Conservation (phyloP, 2,797 vertebrate species). For the Hybognathus amarus region DNA sequence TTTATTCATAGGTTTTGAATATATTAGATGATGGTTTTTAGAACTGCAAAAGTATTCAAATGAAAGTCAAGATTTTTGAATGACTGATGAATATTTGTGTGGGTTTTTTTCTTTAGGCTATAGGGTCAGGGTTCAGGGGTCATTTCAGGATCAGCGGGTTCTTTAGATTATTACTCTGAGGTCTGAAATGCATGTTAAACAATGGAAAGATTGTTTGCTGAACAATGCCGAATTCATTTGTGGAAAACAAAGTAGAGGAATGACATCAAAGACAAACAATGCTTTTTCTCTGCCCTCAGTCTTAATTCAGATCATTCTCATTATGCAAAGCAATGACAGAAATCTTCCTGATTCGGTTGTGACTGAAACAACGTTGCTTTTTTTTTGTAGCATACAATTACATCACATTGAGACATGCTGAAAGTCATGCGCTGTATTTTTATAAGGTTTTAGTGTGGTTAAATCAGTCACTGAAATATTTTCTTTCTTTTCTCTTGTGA, state of each 20-base stretch:
- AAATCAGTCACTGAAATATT: background rate
- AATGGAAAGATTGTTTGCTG: slow-evolving; percentile 54
- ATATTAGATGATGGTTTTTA: background rate
- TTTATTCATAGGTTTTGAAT: background rate
- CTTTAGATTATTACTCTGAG: slow-evolving; percentile 47
- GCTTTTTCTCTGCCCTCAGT: slow-evolving; percentile 36
- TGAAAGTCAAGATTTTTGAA: background rate
- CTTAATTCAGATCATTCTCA: slow-evolving; percentile 19
- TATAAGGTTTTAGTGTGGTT: background rate
- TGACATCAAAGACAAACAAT: slow-evolving; percentile 15
- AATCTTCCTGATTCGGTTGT: background rate
- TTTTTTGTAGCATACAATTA: background rate
- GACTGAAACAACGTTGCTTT: slow-evolving; percentile 21
- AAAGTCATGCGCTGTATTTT: background rate
- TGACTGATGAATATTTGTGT: slow-evolving; percentile 22
- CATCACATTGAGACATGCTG: background rate
- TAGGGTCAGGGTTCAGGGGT: slow-evolving; percentile 38
- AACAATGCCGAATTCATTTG: slow-evolving; percentile 54
- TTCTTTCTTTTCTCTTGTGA: background rate
- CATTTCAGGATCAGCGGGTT: slow-evolving; percentile 38
- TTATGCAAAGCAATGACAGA: slow-evolving; percentile 27
- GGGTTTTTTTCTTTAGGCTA: slow-evolving; percentile 29
- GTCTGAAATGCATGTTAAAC: slow-evolving; percentile 45
- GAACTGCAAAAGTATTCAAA: background rate
- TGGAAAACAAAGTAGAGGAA: slow-evolving; percentile 17